Evolutionary conservation across 2,113 vertebrate genomes (phyloP).

Genomic region (Channa maculata): DNA sequence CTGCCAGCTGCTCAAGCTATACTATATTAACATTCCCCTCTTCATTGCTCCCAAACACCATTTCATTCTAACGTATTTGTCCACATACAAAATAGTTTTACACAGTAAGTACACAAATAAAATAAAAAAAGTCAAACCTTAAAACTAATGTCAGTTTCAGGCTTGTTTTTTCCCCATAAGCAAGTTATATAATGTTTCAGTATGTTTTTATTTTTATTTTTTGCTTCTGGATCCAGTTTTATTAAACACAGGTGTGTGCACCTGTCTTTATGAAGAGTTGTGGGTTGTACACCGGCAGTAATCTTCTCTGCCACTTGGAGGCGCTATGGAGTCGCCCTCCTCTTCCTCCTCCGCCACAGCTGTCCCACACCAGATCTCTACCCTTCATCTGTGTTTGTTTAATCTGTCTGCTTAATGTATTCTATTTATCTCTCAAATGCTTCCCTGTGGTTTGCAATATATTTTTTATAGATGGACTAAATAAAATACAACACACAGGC

Average conservation of each 20-base stretch:
- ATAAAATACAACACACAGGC: too few relatives aligned
- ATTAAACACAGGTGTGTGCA: conserved; percentile 24
- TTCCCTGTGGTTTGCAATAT: background rate
- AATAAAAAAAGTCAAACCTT: too few relatives aligned
- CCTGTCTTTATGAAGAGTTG: conserved; percentile 4
- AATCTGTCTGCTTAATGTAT: conserved; percentile 9
- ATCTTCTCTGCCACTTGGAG: conserved; percentile 61
- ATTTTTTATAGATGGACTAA: background rate
- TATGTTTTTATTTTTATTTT: too few relatives aligned
- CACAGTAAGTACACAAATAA: background rate
- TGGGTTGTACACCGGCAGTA: conserved; percentile 1
- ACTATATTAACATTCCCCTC: background rate
- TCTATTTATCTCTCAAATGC: background rate
- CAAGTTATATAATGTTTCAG: too few relatives aligned
- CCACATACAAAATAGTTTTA: conserved; percentile 9
- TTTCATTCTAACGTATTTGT: background rate
- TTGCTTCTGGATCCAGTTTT: too few relatives aligned
- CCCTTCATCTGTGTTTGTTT: conserved; percentile 27
- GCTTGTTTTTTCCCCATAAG: too few relatives aligned
- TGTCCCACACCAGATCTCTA: background rate
- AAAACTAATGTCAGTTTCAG: too few relatives aligned
- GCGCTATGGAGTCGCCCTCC: conserved; percentile 45
- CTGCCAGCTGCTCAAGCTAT: conserved; percentile 40
- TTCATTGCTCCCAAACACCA: background rate
- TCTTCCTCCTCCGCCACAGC: conserved; percentile 14